These are phyloP conservation scores for Aythya baeri DNA, from an alignment of 2,113 vertebrate species.

Conservation along the genomic window DNA sequence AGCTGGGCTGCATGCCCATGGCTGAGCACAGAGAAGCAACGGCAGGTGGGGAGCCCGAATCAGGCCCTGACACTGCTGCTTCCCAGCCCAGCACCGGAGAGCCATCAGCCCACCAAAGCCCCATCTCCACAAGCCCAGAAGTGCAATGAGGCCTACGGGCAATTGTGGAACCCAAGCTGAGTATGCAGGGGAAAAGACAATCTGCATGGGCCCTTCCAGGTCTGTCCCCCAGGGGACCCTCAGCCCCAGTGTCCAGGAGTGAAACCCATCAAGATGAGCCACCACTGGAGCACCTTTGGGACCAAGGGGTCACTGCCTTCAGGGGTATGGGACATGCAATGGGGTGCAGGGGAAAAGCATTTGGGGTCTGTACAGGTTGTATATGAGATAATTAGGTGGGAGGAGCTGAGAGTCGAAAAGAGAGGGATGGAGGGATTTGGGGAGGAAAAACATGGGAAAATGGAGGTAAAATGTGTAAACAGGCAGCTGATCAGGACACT, in stretches of 20 bases:
- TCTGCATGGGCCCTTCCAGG: not conserved
- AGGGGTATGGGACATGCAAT: not conserved
- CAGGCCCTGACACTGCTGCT: accelerated
- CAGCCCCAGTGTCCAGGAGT: accelerated
- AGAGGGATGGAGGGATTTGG: not conserved
- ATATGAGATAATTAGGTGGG: not conserved
- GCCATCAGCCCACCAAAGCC: not conserved
- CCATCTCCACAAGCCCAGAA: not conserved
- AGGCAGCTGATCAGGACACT: not conserved
- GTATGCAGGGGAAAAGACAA: not conserved
- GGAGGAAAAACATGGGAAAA: not conserved
- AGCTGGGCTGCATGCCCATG: not conserved
- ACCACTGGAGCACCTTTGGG: not conserved
- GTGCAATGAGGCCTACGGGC: too few relatives aligned
- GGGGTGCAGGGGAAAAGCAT: not conserved
- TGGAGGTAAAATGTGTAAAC: not conserved
- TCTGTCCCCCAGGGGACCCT: not conserved
- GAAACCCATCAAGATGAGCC: not conserved
- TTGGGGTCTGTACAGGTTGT: not conserved
- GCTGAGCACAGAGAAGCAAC: not conserved
- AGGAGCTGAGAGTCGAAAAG: not conserved
- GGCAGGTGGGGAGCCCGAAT: not conserved
- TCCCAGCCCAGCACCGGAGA: not conserved
- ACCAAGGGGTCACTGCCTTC: not conserved
- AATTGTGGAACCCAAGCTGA: not conserved